Conservation (phyloP, 2,113 vertebrate genomes). For the Pungitius pungitius region DNA sequence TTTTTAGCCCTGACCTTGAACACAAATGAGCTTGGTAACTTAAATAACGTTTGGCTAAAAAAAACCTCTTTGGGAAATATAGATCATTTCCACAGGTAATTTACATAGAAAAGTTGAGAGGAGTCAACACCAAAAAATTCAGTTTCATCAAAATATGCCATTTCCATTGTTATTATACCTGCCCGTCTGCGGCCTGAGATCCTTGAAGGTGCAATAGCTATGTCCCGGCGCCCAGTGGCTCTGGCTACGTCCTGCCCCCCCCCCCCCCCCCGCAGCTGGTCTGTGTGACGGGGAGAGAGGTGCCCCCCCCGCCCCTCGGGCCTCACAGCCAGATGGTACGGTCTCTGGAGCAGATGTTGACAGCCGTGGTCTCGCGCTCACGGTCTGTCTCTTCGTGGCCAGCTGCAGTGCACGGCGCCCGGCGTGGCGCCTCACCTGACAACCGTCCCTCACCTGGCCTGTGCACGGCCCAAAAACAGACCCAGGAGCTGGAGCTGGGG, state of each 20-base stretch:
- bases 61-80: background rate
- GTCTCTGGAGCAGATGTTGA: constrained; percentile 82
- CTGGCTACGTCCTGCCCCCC: no score
- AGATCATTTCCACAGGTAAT: background rate
- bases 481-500: constrained; percentile 32
- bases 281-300: constrained; percentile 60
- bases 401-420: constrained; percentile 63
- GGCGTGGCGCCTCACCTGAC: constrained; percentile 72
- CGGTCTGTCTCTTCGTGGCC: constrained; percentile 68
- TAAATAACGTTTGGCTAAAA: background rate
- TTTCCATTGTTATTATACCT: background rate
- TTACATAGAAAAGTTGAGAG: background rate
- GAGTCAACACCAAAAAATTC: background rate
- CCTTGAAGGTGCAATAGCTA: background rate
- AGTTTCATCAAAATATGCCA: background rate
- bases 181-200: background rate
- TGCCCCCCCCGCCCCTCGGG: constrained; percentile 59
- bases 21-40: background rate
- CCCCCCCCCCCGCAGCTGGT: no score
- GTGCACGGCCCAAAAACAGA: constrained; percentile 40
- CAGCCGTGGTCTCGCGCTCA: constrained; percentile 68
- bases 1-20: background rate
- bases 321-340: constrained; percentile 73
- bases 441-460: constrained; percentile 64
- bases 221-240: no score